Evolutionary conservation across 2,888 invertebrate genomes (phyloP).

Genomic region (Hydroisotoma schaefferi): DNA sequence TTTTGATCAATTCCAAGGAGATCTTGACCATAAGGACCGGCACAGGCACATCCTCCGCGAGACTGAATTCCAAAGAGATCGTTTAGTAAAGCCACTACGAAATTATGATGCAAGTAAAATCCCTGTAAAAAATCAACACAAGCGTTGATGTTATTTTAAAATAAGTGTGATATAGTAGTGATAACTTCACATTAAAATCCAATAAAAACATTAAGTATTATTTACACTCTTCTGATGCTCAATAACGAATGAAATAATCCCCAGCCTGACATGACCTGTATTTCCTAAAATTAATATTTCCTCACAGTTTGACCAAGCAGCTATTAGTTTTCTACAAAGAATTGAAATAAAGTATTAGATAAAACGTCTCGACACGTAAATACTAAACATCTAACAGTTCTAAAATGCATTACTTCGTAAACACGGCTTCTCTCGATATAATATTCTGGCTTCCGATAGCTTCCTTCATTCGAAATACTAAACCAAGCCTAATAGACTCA

Average conservation of each 20-base stretch:
- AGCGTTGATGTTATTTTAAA: too few relatives aligned
- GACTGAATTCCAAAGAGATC: constrained; percentile 87
- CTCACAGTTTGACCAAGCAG: constrained; percentile 57
- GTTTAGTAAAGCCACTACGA: constrained; percentile 79
- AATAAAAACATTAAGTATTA: not conserved
- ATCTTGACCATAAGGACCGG: constrained; percentile 79
- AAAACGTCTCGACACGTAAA: not conserved
- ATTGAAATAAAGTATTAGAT: constrained; percentile 4
- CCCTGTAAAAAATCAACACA: constrained; percentile 49
- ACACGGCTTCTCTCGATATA: constrained; percentile 63
- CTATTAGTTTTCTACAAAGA: constrained; percentile 34
- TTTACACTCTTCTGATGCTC: constrained; percentile 68
- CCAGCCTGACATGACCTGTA: constrained; percentile 57
- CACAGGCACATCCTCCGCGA: constrained; percentile 71
- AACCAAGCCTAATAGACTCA: constrained; percentile 76
- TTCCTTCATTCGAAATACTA: constrained; percentile 81
- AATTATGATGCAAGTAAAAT: constrained; percentile 80
- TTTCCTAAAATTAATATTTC: constrained; percentile 73
- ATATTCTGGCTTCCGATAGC: constrained; percentile 72
- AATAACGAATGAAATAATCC: constrained; percentile 82
- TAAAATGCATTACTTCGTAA: constrained; percentile 61
- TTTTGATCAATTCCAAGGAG: constrained; percentile 76
- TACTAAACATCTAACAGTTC: too few relatives aligned
- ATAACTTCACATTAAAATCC: constrained; percentile 2
- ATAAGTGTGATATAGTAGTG: too few relatives aligned